Evolutionary conservation across 2,113 vertebrate genomes (phyloP).

Genomic region (Natator depressus): DNA sequence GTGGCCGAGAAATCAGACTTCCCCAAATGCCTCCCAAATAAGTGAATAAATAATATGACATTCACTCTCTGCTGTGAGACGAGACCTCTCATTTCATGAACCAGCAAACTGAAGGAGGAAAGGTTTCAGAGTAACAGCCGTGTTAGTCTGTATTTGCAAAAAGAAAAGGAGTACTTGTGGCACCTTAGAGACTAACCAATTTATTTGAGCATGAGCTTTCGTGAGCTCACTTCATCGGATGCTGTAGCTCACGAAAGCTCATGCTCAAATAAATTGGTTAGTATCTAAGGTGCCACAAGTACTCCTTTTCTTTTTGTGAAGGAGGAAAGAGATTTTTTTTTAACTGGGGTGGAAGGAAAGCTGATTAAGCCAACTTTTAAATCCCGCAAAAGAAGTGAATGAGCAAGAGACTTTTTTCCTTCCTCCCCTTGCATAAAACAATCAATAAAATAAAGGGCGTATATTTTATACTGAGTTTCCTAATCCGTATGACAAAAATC

Average conservation of each 20-base stretch:
- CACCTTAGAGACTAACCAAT: no score
- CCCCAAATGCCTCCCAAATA: constrained; percentile 39
- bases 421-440: constrained; percentile 10
- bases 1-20: constrained; percentile 38
- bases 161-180: no score
- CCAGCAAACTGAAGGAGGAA: constrained; percentile 61
- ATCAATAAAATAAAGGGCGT: constrained; percentile 46
- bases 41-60: constrained; percentile 71
- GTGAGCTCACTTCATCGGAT: no score
- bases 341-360: constrained; percentile 35
- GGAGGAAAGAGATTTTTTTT: not conserved
- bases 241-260: no score
- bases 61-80: constrained; percentile 54
- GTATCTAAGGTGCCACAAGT: no score
- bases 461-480: constrained; percentile 58
- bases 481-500: constrained; percentile 58
- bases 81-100: constrained; percentile 80
- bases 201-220: no score
- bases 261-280: no score
- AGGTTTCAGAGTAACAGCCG: no score
- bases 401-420: not conserved
- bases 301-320: no score
- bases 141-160: no score
- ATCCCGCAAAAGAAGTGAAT: constrained; percentile 53
- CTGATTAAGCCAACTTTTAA: constrained; percentile 74